These are phyloP conservation scores for Zoanthus sansibaricus DNA, from an alignment of 92 coral and sea anemone species.

Conservation along the genomic window DNA sequence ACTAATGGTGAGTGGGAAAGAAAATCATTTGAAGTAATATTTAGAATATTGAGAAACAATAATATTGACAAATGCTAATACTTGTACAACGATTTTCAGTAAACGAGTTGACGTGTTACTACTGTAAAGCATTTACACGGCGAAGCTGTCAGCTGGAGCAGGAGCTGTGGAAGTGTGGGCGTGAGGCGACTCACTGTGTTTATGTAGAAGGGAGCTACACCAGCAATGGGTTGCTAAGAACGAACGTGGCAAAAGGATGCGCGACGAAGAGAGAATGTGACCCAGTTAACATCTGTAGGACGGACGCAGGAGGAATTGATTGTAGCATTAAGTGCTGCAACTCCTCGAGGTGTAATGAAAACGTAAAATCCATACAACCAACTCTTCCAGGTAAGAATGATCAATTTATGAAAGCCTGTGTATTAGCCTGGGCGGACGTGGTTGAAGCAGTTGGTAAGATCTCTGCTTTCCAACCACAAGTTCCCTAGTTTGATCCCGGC, in stretches of 20 bases:
- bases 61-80: no score
- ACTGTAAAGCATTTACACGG: slow-evolving; percentile 19
- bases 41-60: no score
- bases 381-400: slow-evolving; percentile 14
- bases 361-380: neutral
- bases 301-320: neutral
- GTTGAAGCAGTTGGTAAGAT: no score
- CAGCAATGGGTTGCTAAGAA: slow-evolving; percentile 7
- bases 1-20: slow-evolving; percentile 15
- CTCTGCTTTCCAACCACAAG: no score
- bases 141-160: slow-evolving; percentile 19
- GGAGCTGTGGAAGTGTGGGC: slow-evolving; percentile 34
- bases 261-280: slow-evolving; percentile 23
- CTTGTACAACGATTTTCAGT: slow-evolving; percentile 10
- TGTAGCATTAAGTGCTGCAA: slow-evolving; percentile 35
- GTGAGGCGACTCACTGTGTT: slow-evolving; percentile 43
- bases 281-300: slow-evolving; percentile 23
- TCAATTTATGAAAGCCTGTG: neutral
- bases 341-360: slow-evolving; percentile 1
- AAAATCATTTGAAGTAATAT: neutral
- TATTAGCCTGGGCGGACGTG: no score
- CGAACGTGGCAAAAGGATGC: slow-evolving; percentile 27
- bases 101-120: slow-evolving; percentile 8
- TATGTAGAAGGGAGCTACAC: slow-evolving; percentile 29
- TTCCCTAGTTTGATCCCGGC: no score